Evolutionary conservation across 1,140 invertebrate genomes (phyloP).

Genomic region (Eriosoma lanigerum): DNA sequence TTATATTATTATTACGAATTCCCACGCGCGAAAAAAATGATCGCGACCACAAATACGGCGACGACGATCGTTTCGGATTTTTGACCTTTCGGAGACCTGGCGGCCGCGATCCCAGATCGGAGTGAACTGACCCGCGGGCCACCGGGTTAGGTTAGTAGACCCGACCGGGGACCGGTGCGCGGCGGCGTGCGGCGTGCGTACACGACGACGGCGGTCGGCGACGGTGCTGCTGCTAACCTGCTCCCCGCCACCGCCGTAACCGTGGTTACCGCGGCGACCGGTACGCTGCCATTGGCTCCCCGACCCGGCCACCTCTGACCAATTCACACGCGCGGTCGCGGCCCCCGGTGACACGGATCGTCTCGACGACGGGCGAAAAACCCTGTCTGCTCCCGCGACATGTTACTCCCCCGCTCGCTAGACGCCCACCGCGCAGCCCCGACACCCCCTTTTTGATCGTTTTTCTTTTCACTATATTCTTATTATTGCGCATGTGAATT

Average conservation of each 20-base stretch:
- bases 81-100: conserved; percentile 51
- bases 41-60: not conserved
- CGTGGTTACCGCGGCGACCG: conserved; percentile 19
- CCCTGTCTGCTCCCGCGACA: not conserved
- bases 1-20: not conserved
- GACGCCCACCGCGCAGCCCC: conserved; percentile 16
- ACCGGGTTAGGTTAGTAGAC: conserved; percentile 52
- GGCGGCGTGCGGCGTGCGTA: conserved; percentile 33
- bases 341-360: conserved; percentile 42
- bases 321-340: conserved; percentile 50
- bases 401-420: conserved; percentile 16
- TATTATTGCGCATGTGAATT: not conserved
- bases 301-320: conserved; percentile 49
- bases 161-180: conserved; percentile 49
- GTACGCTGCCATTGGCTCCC: conserved; percentile 48
- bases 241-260: conserved; percentile 29
- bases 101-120: conserved; percentile 50
- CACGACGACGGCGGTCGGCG: conserved; percentile 13
- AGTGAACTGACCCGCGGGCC: conserved; percentile 52
- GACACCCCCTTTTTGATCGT: not conserved
- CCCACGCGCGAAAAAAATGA: conserved; percentile 36
- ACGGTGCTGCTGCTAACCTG: conserved; percentile 38
- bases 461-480: not conserved
- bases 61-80: conserved; percentile 45
- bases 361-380: not conserved